Conservation (phyloP, 2,797 vertebrate genomes). For the Spinibarbus caldwelli region DNA sequence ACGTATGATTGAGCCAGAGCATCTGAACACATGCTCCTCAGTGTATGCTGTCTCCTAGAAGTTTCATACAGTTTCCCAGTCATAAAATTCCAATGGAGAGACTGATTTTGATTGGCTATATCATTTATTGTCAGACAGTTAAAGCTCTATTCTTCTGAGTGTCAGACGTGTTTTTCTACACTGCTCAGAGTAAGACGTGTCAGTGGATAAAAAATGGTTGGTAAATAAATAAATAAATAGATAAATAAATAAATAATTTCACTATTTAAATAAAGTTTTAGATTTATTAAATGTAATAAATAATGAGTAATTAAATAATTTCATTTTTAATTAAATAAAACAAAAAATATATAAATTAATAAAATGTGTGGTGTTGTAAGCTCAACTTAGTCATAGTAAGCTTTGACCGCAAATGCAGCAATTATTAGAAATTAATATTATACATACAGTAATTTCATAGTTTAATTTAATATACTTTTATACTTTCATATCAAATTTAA, state of each 20-base stretch:
- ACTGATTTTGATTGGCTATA: not conserved
- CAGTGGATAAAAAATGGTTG: not conserved
- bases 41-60: not conserved
- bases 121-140: not conserved
- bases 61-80: not conserved
- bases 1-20: not conserved
- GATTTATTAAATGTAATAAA: not conserved
- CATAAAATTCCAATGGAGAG: constrained; percentile 11
- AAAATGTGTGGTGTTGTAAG: not conserved
- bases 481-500: not conserved
- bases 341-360: not conserved
- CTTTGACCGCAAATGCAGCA: not conserved
- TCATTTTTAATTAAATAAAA: too few relatives aligned
- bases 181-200: too few relatives aligned
- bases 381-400: too few relatives aligned
- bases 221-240: too few relatives aligned
- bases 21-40: not conserved
- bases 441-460: not conserved
- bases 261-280: too few relatives aligned
- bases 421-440: not conserved
- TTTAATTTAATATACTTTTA: too few relatives aligned
- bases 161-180: too few relatives aligned
- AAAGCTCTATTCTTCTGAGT: not conserved
- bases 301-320: too few relatives aligned
- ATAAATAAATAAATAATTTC: too few relatives aligned